Percentiles rank a stretch among this genome's conserved stretches.
These are phyloP conservation scores for Oasisia sp. DNA, from an alignment of 2,888 invertebrate species.

Conservation along the genomic window DNA sequence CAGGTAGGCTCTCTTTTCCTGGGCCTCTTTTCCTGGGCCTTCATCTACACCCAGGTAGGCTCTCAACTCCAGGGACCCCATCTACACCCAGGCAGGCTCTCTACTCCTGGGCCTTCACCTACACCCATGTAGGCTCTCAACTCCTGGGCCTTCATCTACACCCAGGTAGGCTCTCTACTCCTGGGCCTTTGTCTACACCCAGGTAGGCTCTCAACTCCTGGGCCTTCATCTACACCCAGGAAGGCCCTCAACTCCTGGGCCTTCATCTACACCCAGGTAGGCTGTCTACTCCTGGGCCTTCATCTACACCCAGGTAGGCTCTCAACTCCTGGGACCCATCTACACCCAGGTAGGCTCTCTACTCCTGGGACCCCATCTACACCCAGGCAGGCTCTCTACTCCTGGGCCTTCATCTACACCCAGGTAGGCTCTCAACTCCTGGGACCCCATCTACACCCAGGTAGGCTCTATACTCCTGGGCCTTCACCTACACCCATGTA, in stretches of 20 bases:
- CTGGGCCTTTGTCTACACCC: conserved; percentile 81
- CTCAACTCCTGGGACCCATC: conserved; percentile 83
- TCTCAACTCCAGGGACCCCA: neutral
- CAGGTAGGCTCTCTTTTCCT: neutral
- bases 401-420: conserved; percentile 81
- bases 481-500: too few species aligned
- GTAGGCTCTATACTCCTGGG: neutral
- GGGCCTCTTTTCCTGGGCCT: conserved; percentile 79
- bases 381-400: conserved; percentile 72
- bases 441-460: neutral
- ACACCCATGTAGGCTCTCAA: conserved; percentile 75
- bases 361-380: neutral
- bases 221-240: neutral
- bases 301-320: conserved; percentile 56
- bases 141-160: neutral
- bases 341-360: conserved; percentile 76
- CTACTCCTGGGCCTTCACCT: conserved; percentile 81
- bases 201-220: conserved; percentile 69
- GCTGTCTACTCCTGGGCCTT: neutral
- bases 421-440: conserved; percentile 72
- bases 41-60: conserved; percentile 79
- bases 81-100: conserved; percentile 67
- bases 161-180: conserved; percentile 73
- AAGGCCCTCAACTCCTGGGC: conserved; percentile 80
- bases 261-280: conserved; percentile 80